Evolutionary conservation across 2,888 invertebrate species (phyloP), one percentile per base, ranked within the genome.

Genomic region (Gortyna flavago): DNA sequence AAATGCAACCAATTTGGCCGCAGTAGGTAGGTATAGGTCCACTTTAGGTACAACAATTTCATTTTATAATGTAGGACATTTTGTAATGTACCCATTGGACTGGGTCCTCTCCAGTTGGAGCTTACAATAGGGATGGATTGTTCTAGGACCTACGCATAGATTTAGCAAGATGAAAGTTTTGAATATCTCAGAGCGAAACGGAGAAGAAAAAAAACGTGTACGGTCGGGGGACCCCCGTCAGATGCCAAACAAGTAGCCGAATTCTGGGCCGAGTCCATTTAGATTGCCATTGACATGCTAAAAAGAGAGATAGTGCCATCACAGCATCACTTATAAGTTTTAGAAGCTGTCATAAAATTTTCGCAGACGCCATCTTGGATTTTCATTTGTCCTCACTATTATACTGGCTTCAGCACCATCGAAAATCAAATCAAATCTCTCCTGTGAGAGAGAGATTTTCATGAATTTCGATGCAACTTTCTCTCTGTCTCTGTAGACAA

Each of bases 1-100:
- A 51, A 82, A 82, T 62, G 70, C 44, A 54, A 44, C 48, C 54
- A 76, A 81, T 62, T 35, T n/a, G 25, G 35, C 57, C 8, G n/a
- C 18, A 59, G 18, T n/a, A n/a, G n/a, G n/a, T n/a, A n/a, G n/a
- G n/a, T 48, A 35, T 35, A 13, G 16, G 51, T 68, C 18, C 21
- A 79, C 13, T 32, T 18, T 6, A 18, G 5, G 4, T 18, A 38
- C 7, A 29, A 21, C 16, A 32, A 48, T 44, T 44, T 54, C 0
- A 44, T 29, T 70, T 35, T 6, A 54, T 9, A 54, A 32, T 29
- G 8, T 7, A n/a, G 7, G 18, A 41, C 8, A n/a, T n/a, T n/a
- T 6, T n/a, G 9, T 11, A 18, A 7, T 25, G 32, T 51, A 68
- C 32, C 25, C 16, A 67, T 25, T 9, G 21, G 9, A 72, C 1